Evolutionary conservation across 2,113 vertebrate species (phyloP), one percentile per base, ranked within the genome.

Genomic region (Calonectris borealis): DNA sequence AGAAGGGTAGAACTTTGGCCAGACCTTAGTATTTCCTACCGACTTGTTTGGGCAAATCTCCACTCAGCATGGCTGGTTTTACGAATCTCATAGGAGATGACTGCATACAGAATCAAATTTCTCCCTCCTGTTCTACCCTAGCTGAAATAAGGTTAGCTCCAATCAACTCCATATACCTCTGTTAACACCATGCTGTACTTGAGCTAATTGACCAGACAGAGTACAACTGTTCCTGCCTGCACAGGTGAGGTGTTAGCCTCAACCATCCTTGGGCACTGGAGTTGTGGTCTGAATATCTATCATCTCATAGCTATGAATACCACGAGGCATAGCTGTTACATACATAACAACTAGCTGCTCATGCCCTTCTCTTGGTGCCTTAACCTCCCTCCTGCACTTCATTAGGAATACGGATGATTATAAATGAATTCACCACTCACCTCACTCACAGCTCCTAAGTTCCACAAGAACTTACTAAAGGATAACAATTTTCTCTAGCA

Each of bases 31-130:
- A 88, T 55, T 93, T 94, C 49, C 27, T 81, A 46, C 7, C 0
- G 2, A 64, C 24, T 60, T 80, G 25, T 75, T 51, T 40, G 29
- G 25, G 25, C 22, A 68, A 92, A 91, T 17, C 32, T 84, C 42
- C 52, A 55, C 38, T 64, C 51, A 58, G 36, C 26, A 52, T 2
- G 2, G 15, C 17, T 65, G 6, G 4, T 48, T 83, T 52, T 66
- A 88, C 0, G 0, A 64, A 16, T 76, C 54, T 77, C 68, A 26
- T 0, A 62, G 27, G 13, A 66, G 38, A 61, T 66, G 38, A 86
- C 26, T n/a, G 38, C 42, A 62, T 34, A 54, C 2, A 73, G 58
- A 70, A 65, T 16, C 1, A 0, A 94, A 54, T 54, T 92, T 76
- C 14, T 57, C n/a, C 14, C 34, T 71, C 14, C 26, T 2, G 4